Evolutionary conservation across 2,113 vertebrate genomes (phyloP).

Genomic region (Etheostoma spectabile): DNA sequence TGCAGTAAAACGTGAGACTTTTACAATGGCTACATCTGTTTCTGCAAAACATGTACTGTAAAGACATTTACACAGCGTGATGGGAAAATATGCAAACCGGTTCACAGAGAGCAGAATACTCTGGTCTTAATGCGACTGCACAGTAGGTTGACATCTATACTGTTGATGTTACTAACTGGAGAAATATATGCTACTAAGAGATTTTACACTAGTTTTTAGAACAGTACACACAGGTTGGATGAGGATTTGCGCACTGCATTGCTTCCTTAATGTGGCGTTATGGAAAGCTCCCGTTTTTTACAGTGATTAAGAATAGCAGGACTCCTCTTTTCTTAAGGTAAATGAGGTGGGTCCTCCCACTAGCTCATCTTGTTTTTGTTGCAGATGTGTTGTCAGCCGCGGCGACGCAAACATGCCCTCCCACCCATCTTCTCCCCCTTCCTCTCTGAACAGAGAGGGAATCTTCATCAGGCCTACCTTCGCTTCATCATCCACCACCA

Average conservation of each 20-base stretch:
- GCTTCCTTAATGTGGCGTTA: slow-evolving; percentile 59
- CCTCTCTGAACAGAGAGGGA: slow-evolving; percentile 60
- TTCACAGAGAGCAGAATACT: slow-evolving; percentile 65
- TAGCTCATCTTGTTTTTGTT: slow-evolving; percentile 62
- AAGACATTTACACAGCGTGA: slow-evolving; percentile 64
- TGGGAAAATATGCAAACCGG: slow-evolving; percentile 52
- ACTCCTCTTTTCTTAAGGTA: slow-evolving; percentile 73
- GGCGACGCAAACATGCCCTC: slow-evolving; percentile 9
- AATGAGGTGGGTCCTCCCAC: slow-evolving; percentile 73
- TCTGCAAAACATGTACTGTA: slow-evolving; percentile 70
- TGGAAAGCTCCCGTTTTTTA: slow-evolving; percentile 66
- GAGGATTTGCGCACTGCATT: slow-evolving; percentile 53
- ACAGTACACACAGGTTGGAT: slow-evolving; percentile 56
- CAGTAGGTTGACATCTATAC: slow-evolving; percentile 65
- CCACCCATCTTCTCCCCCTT: slow-evolving; percentile 3
- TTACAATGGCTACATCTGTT: slow-evolving; percentile 77
- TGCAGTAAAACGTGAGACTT: slow-evolving; percentile 70
- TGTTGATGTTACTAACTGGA: slow-evolving; percentile 66
- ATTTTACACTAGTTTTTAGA: slow-evolving; percentile 62
- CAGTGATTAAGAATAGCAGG: slow-evolving; percentile 77
- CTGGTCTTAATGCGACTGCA: slow-evolving; percentile 66
- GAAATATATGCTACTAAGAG: slow-evolving; percentile 68
- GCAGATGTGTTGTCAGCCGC: slow-evolving; percentile 52
- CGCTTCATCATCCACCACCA: slow-evolving; percentile 50
- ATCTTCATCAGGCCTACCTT: slow-evolving; percentile 65